Base-by-base conservation (phyloP, 2,797 vertebrate species). In the Centroberyx gerrardi region DNA sequence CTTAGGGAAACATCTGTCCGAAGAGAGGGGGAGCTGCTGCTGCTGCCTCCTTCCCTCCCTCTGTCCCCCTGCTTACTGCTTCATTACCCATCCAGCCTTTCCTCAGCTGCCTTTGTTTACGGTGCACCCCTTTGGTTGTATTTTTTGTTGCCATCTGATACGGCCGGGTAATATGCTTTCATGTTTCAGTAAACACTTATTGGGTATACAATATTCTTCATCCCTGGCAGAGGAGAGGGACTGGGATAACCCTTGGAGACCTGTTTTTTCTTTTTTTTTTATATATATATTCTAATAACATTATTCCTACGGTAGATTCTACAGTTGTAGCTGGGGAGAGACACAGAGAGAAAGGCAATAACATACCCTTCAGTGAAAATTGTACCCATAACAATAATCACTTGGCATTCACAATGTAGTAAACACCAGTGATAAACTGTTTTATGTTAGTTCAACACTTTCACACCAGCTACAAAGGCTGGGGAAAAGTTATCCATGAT, bases 1-100 rank as follows among this genome's bases (percentile, higher is more conserved):
- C 90, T 91, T 40, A 22, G 71, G 62, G 80, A 85, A 90, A 92
- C 82, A 91, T 92, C 85, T 89, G 89, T 90, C 79, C 76, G 13
- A n/a, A 76, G 83, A 68, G 66, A 42, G 48, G 14, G 15, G 55
- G 73, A 75, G 80, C 62, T 48, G 33, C 49, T 49, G 72, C 80
- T 65, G 73, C 81, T 85, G 90, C 90, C 86, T 91, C 87, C 86
- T 84, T 86, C 74, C 63, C 17, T 66, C 74, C 68, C 68, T 78
- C 73, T 51, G 63, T 52, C 51, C 55, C 68, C 48, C 44, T 85
- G 61, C 46, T 80, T 64, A 15, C 58, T 36, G 69, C 74, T 85
- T 82, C 83, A 87, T 81, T 69, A 71, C 76, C 72, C 80, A 76
- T 65, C 62, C 72, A 59, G 14, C 61, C 73, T 70, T 64, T 76